A percentile compares a stretch with the other conserved stretches of the same genome.
These are phyloP conservation scores for Pararge aegeria DNA, from an alignment of 1,140 invertebrate species.

Conservation along the genomic window DNA sequence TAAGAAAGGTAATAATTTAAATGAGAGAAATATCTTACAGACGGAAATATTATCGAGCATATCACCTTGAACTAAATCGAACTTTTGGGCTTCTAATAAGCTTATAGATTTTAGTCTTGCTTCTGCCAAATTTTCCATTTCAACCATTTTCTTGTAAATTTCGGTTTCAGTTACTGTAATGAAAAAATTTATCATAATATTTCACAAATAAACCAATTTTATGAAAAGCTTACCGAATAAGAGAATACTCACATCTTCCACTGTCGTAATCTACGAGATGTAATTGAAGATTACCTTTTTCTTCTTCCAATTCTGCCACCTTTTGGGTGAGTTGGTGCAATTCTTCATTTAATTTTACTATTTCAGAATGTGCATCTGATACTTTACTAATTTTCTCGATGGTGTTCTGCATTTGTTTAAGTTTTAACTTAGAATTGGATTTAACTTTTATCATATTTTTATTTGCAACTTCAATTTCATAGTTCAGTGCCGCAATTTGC, in stretches of 20 bases:
- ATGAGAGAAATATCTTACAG: too few relatives aligned
- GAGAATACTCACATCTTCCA: constrained; percentile 86
- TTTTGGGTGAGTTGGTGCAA: constrained; percentile 86
- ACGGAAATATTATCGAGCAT: too few relatives aligned
- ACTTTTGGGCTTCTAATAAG: constrained; percentile 83
- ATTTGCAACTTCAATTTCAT: constrained; percentile 87
- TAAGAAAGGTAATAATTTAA: too few relatives aligned
- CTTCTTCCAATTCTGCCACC: constrained; percentile 92
- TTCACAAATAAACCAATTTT: too few relatives aligned
- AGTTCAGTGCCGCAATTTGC: constrained; percentile 82
- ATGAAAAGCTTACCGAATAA: too few relatives aligned
- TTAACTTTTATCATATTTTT: constrained; percentile 93
- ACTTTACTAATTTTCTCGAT: constrained; percentile 88
- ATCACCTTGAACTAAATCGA: constrained; percentile 83
- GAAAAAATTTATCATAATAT: too few relatives aligned
- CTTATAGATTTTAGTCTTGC: constrained; percentile 81
- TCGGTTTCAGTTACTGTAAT: constrained; percentile 75
- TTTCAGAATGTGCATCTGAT: constrained; percentile 84
- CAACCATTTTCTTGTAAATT: constrained; percentile 72
- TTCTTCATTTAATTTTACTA: constrained; percentile 81
- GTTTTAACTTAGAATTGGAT: constrained; percentile 88
- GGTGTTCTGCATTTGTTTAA: constrained; percentile 91
- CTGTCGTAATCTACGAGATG: constrained; percentile 91
- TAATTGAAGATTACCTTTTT: constrained; percentile 93
- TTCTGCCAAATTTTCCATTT: constrained; percentile 77